A percentile compares a stretch with the other conserved stretches of the same genome.
Conservation (phyloP, 1,140 invertebrate species). For the Ceratina japonica region DNA sequence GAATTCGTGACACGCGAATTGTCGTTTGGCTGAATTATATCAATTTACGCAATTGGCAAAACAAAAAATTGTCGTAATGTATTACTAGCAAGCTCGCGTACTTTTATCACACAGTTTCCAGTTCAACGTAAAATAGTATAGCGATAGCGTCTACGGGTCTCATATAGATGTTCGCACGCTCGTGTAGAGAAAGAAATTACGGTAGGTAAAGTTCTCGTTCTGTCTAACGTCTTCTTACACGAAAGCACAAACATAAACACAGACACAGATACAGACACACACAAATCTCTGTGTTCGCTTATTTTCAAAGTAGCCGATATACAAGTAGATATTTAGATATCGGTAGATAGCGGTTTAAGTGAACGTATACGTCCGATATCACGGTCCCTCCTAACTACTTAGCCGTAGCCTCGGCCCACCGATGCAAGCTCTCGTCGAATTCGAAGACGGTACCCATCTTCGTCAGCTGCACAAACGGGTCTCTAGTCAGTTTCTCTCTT, state of each 20-base stretch:
- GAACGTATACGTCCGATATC: slow-evolving; percentile 79
- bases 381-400: slow-evolving; percentile 80
- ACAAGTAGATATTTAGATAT: slow-evolving; percentile 47
- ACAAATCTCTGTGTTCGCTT: slow-evolving; percentile 58
- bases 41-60: too few species aligned
- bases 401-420: slow-evolving; percentile 78
- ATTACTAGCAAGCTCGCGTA: too few species aligned
- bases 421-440: slow-evolving; percentile 76
- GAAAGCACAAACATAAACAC: too few species aligned
- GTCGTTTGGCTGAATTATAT: too few species aligned
- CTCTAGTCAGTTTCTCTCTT: slow-evolving; percentile 76
- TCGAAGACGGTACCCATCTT: slow-evolving; percentile 66
- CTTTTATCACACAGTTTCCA: too few species aligned
- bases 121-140: too few species aligned
- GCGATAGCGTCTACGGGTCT: slow-evolving; percentile 2
- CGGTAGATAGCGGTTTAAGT: slow-evolving; percentile 75
- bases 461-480: slow-evolving; percentile 76
- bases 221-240: not conserved
- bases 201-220: slow-evolving; percentile 17
- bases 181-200: not conserved
- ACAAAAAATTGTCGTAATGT: too few species aligned
- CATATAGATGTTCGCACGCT: not conserved
- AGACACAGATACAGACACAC: slow-evolving; percentile 2
- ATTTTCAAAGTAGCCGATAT: slow-evolving; percentile 48
- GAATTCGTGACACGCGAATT: too few species aligned